Conservation (phyloP, 2,888 invertebrate genomes). For the Meteorus colon region DNA sequence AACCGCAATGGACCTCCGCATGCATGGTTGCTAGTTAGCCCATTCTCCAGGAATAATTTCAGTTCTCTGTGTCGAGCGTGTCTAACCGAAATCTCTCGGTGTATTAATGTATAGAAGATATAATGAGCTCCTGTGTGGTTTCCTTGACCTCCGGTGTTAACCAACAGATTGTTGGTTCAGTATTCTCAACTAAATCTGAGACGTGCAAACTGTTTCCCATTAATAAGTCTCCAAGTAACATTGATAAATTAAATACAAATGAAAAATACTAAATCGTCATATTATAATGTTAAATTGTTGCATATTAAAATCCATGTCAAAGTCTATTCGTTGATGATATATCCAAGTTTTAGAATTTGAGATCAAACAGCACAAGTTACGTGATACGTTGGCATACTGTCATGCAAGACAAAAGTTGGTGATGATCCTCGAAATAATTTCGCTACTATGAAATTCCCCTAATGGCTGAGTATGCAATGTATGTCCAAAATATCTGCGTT, state of each 20-base stretch:
- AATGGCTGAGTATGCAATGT: conserved; percentile 42
- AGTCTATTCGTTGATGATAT: neutral
- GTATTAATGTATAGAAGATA: conserved; percentile 42
- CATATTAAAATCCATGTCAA: neutral
- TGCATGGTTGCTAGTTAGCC: conserved; percentile 26
- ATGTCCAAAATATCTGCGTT: conserved; percentile 39
- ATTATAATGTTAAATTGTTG: neutral
- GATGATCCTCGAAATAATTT: conserved; percentile 27
- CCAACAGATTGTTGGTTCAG: conserved; percentile 13
- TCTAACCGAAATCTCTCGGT: conserved; percentile 34
- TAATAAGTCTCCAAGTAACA: neutral
- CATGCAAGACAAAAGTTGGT: conserved; percentile 34
- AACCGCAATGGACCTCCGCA: conserved; percentile 42
- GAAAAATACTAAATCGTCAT: neutral
- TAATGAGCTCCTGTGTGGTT: conserved; percentile 45
- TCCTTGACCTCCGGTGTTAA: conserved; percentile 34
- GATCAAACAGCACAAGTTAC: neutral
- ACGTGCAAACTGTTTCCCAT: neutral
- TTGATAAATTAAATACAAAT: neutral
- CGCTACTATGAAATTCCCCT: conserved; percentile 29
- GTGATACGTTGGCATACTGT: conserved; percentile 26
- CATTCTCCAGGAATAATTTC: conserved; percentile 39
- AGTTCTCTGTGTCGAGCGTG: conserved; percentile 14
- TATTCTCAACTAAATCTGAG: conserved; percentile 19
- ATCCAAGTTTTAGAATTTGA: conserved; percentile 10